Evolutionary conservation across 1,140 invertebrate genomes (phyloP).

Genomic region (Leptopilina boulardi): DNA sequence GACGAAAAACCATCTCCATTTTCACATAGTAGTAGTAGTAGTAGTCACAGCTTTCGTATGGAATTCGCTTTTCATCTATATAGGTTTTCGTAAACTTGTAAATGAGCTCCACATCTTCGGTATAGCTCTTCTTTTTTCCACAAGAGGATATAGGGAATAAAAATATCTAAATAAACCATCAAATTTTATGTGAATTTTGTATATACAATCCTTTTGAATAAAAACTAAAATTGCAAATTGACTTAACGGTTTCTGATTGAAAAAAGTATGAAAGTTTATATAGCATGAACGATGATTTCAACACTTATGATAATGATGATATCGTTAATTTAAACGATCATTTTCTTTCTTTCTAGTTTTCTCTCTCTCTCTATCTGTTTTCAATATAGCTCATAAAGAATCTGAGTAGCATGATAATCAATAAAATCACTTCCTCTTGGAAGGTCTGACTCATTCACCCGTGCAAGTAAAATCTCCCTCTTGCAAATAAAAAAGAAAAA

Average conservation of each 20-base stretch:
- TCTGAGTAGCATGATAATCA: conserved; percentile 11
- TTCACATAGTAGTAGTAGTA: not conserved
- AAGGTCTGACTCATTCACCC: not conserved
- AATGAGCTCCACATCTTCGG: conserved; percentile 18
- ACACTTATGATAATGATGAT: not conserved
- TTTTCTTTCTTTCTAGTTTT: not conserved
- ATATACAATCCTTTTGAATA: too few species aligned
- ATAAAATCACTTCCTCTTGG: conserved; percentile 7
- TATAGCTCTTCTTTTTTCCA: not conserved
- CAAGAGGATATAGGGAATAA: not conserved
- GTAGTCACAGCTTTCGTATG: not conserved
- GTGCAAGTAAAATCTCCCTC: not conserved
- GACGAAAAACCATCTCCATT: not conserved
- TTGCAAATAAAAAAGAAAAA: not conserved
- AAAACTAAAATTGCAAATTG: not conserved
- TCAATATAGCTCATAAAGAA: not conserved
- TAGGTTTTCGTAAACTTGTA: conserved; percentile 19
- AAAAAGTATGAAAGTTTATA: too few species aligned
- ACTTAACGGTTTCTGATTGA: not conserved
- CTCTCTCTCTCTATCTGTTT: not conserved
- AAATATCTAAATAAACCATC: conserved; percentile 18
- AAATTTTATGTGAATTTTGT: conserved; percentile 13
- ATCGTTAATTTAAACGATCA: not conserved
- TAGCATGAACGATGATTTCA: not conserved
- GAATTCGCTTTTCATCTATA: conserved; percentile 20